Evolutionary conservation across 2,797 vertebrate genomes (phyloP), one percentile per base, ranked within the genome.

Genomic region (Myoxocephalus aenaeus): DNA sequence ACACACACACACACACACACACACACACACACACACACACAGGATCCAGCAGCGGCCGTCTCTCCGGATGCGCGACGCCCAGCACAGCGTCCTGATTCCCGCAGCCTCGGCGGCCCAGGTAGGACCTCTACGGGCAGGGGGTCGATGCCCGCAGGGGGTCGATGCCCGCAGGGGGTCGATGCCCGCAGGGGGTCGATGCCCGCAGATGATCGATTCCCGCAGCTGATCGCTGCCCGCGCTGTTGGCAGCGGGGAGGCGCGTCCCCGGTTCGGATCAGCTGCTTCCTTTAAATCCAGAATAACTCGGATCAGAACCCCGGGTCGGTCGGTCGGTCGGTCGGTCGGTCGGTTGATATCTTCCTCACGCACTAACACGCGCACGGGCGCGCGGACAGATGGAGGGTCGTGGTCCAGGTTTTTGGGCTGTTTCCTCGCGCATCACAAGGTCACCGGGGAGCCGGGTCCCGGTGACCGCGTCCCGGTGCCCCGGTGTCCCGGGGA

Each of bases 81-180:
- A 59, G 10, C 51, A 12, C 73, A n/a, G 10, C 76, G 76, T 71
- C 18, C 70, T 63, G 80, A 57, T n/a, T 12, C 80, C 64, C 53
- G 50, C 80, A 22, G 64, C 12, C 42, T 65, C 22, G 22, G 4
- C 12, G 50, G 59, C 56, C 73, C 91, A 84, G 92, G 90, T 92
- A 81, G 86, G 82, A 44, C 38, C 40, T 1, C 76, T n/a, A 42
- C 38, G 20, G 57, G 6, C 34, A n/a, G n/a, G n/a, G 3, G 32
- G 3, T 32, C 32, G 32, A 32, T 32, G 32, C 32, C 32, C 32
- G 32, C 32, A 32, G 32, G 2, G 5, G 32, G 3, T 32, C 32
- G 34, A 34, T 34, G 34, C 34, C 34, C 34, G 34, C 34, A 34
- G 34, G 6, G 3, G 13, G 3, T n/a, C n/a, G n/a, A n/a, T n/a